Evolutionary conservation across 2,888 invertebrate species (phyloP).

Genomic region (Hylaea fasciaria): DNA sequence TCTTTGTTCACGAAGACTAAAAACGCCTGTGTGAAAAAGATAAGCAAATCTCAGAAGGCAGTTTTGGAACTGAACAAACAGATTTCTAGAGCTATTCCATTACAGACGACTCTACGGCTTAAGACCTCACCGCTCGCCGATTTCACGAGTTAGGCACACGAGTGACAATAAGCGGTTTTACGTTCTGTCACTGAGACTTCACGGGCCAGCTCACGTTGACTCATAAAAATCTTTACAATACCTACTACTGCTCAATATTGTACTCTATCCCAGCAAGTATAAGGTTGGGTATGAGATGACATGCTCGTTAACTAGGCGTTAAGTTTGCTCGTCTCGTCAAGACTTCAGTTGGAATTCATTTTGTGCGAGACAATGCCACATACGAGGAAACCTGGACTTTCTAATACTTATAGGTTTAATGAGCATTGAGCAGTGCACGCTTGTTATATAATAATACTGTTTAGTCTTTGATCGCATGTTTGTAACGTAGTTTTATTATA

Average conservation of each 20-base stretch:
- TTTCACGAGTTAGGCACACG: constrained; percentile 80
- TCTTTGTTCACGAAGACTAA: too few species aligned
- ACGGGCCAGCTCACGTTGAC: constrained; percentile 65
- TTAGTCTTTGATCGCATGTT: constrained; percentile 14
- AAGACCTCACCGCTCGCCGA: constrained; percentile 73
- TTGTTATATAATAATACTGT: constrained; percentile 23
- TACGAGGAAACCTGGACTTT: constrained; percentile 73
- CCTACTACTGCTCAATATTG: constrained; percentile 34
- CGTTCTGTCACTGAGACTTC: constrained; percentile 72
- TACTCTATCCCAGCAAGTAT: constrained; percentile 26
- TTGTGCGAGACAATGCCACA: constrained; percentile 53
- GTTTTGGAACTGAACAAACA: background rate
- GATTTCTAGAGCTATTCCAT: constrained; percentile 1
- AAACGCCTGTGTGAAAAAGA: too few species aligned
- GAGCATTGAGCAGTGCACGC: constrained; percentile 49
- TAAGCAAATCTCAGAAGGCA: too few species aligned
- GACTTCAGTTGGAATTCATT: constrained; percentile 65
- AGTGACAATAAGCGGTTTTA: constrained; percentile 80
- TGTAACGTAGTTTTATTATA: constrained; percentile 8
- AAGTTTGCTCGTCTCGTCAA: constrained; percentile 68
- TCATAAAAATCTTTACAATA: constrained; percentile 71
- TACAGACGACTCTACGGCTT: constrained; percentile 20
- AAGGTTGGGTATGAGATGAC: constrained; percentile 32
- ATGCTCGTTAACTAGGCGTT: constrained; percentile 55
- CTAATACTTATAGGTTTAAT: constrained; percentile 59